phyloP scores from a whole-genome alignment of 2,888 invertebrate species.

The Trissonchulus latispiculum region DNA sequence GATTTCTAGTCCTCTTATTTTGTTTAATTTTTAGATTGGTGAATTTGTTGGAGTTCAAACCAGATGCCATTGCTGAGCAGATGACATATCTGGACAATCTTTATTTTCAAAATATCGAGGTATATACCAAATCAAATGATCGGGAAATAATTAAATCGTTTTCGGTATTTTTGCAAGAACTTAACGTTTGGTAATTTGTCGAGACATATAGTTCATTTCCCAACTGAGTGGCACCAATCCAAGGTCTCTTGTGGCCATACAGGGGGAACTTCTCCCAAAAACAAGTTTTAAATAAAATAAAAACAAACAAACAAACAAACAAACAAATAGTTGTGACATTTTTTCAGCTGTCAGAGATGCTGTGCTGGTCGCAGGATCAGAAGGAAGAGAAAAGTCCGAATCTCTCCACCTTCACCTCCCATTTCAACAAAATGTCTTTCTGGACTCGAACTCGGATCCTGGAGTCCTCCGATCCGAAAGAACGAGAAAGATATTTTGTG shows the following conservation, averaged over 20 bases:
- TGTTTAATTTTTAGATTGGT: slow-evolving; percentile 30
- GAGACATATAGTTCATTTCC: too few relatives aligned
- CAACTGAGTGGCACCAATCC: too few relatives aligned
- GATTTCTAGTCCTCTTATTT: too few relatives aligned
- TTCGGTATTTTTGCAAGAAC: too few relatives aligned
- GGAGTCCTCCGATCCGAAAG: slow-evolving; percentile 79
- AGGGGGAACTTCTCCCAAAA: too few relatives aligned
- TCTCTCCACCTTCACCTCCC: slow-evolving; percentile 89
- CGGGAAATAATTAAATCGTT: too few relatives aligned
- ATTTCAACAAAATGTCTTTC: slow-evolving; percentile 70
- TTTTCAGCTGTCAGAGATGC: slow-evolving; percentile 71
- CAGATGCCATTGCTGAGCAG: slow-evolving; percentile 89
- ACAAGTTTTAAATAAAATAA: too few relatives aligned
- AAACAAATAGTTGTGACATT: too few relatives aligned
- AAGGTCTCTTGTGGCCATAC: too few relatives aligned
- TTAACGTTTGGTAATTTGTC: too few relatives aligned
- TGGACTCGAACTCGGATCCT: slow-evolving; percentile 82
- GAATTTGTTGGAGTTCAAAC: slow-evolving; percentile 73
- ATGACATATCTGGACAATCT: slow-evolving; percentile 93
- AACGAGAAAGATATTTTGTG: slow-evolving; percentile 69
- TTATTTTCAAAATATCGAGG: slow-evolving; percentile 83
- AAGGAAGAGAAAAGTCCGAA: slow-evolving; percentile 94
- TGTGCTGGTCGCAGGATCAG: slow-evolving; percentile 94
- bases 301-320: too few relatives aligned
- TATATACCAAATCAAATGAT: too few relatives aligned